A percentile compares a stretch with the other conserved stretches of the same genome.
These are phyloP conservation scores for Anomalospiza imberbis DNA, from an alignment of 2,797 vertebrate genomes.

Conservation along the genomic window DNA sequence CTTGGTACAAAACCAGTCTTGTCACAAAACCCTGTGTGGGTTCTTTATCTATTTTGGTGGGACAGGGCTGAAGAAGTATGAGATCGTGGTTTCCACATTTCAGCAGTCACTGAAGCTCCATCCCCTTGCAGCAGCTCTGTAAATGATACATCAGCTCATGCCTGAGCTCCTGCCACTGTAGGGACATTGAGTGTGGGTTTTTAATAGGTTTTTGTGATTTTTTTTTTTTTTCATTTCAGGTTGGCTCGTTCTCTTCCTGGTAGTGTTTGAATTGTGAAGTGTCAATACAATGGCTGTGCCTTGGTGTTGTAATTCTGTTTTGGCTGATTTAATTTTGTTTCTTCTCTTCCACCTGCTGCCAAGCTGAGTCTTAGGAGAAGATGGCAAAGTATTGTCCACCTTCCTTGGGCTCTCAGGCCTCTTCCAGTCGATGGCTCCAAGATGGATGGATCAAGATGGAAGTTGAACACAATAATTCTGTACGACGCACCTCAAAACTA, in stretches of 20 bases:
- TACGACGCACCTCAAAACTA: accelerated
- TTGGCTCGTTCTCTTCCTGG: not conserved
- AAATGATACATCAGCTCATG: not conserved
- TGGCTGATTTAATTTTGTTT: not conserved
- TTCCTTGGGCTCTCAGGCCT: not conserved
- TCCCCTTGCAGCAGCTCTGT: not conserved
- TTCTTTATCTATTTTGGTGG: not conserved
- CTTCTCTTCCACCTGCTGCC: not conserved
- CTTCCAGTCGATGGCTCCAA: not conserved
- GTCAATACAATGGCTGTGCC: not conserved
- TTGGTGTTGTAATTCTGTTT: not conserved
- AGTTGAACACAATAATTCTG: not conserved
- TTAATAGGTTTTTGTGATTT: accelerated
- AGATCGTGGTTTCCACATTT: accelerated
- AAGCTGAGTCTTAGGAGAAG: not conserved
- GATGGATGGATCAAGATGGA: not conserved
- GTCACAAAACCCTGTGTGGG: not conserved
- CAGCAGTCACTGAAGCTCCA: not conserved
- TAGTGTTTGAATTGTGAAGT: not conserved
- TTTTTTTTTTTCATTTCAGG: not conserved
- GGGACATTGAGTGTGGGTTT: accelerated
- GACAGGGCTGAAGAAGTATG: not conserved
- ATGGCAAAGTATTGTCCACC: accelerated
- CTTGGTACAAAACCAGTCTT: not conserved
- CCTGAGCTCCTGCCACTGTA: not conserved